Evolutionary conservation across 2,888 invertebrate species (phyloP).

Genomic region (Drosophila aldrichi): DNA sequence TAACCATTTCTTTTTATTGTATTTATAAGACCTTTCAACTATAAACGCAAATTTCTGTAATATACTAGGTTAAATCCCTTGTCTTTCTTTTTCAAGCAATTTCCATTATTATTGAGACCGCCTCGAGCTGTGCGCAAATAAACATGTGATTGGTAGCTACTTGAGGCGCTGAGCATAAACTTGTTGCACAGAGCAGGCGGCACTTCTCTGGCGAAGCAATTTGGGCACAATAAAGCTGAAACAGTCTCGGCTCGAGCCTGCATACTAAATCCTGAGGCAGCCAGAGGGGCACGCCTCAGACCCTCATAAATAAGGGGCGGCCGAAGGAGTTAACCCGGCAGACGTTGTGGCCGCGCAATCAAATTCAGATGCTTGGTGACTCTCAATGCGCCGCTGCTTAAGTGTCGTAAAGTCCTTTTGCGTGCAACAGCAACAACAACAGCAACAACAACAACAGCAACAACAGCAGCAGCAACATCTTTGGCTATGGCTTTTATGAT

Average conservation of each 20-base stretch:
- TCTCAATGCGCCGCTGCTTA: conserved; percentile 60
- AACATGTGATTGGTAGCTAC: neutral
- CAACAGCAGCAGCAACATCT: conserved; percentile 31
- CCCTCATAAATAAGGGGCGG: conserved; percentile 67
- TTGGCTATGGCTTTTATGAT: conserved; percentile 71
- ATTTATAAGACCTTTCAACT: no score
- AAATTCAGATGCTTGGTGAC: conserved; percentile 78
- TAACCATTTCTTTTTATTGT: no score
- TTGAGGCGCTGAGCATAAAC: neutral
- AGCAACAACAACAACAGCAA: conserved; percentile 24
- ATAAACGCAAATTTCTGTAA: neutral
- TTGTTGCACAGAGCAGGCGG: neutral
- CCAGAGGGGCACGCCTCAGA: conserved; percentile 36
- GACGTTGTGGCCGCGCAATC: conserved; percentile 75
- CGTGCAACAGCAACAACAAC: conserved; percentile 37
- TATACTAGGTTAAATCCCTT: neutral
- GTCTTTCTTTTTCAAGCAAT: neutral
- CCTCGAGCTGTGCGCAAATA: neutral
- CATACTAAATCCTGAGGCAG: conserved; percentile 54
- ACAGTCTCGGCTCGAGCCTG: conserved; percentile 40
- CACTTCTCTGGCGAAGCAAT: conserved; percentile 38
- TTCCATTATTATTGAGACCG: neutral
- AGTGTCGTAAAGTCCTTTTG: conserved; percentile 80
- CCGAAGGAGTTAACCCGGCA: conserved; percentile 45
- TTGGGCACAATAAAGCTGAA: conserved; percentile 53